These are phyloP conservation scores for Caracal caracal DNA, from an alignment of 2,113 vertebrate species.

Conservation along the genomic window DNA sequence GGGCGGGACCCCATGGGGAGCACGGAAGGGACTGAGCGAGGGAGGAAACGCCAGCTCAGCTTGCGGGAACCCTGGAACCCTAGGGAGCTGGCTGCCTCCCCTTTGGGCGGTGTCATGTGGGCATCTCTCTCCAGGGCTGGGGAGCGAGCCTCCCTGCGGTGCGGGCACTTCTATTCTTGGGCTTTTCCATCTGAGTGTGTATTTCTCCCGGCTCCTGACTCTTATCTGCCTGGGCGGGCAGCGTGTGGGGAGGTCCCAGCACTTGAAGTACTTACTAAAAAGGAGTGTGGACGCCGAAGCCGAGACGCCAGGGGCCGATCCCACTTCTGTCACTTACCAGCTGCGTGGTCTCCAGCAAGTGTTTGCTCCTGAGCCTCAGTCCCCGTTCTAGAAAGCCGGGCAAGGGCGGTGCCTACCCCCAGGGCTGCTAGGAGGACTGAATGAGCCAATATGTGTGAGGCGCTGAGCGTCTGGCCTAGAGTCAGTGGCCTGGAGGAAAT, in stretches of 20 bases:
- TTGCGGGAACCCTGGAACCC: fast-evolving
- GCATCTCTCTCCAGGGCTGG: background rate
- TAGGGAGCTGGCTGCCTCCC: background rate
- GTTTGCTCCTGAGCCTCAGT: background rate
- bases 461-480: fast-evolving
- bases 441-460: fast-evolving
- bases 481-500: background rate
- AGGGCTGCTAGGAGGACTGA: background rate
- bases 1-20: fast-evolving
- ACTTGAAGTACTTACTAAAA: background rate
- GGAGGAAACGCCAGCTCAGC: fast-evolving
- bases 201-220: background rate
- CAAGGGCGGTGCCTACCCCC: fast-evolving
- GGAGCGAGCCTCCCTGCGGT: background rate
- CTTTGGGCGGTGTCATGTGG: fast-evolving
- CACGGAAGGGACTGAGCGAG: background rate
- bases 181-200: background rate
- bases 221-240: background rate
- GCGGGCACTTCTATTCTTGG: background rate
- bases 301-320: background rate
- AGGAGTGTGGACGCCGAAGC: too few relatives aligned
- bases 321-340: background rate
- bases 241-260: background rate
- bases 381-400: background rate
- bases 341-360: background rate